phyloP scores from a whole-genome alignment of 2,113 vertebrate genomes.

The Climacteris rufus region DNA sequence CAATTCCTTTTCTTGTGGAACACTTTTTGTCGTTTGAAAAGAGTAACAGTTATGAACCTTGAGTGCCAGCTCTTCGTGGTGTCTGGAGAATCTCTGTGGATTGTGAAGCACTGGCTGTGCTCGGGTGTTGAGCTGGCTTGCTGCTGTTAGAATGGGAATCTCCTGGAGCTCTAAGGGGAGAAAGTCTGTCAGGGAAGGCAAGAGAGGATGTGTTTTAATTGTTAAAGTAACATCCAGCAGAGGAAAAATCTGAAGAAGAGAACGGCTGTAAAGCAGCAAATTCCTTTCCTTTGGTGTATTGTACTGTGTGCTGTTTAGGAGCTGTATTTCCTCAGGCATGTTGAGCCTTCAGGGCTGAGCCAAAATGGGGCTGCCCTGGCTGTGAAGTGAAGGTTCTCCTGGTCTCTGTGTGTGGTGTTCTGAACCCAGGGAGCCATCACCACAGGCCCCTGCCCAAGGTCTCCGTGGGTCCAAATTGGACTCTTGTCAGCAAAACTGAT shows the following conservation, averaged over 20 bases:
- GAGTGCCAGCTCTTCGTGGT: neutral
- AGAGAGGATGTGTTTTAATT: neutral
- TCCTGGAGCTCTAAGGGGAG: neutral
- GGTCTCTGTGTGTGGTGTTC: accelerated
- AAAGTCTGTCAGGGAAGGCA: neutral
- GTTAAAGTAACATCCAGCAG: neutral
- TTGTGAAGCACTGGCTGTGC: neutral
- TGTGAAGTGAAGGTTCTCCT: neutral
- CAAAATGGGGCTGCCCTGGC: neutral
- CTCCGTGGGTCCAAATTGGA: accelerated
- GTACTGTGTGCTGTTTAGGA: neutral
- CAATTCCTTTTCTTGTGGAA: neutral
- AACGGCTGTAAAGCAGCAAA: neutral
- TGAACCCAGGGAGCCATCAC: too few species aligned
- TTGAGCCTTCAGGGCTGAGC: neutral
- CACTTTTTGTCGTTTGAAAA: neutral
- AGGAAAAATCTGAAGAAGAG: neutral
- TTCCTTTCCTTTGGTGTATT: neutral
- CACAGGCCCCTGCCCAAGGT: too few species aligned
- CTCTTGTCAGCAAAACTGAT: neutral
- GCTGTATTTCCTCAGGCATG: neutral
- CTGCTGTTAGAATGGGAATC: neutral
- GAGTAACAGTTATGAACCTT: neutral
- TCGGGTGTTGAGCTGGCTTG: neutral
- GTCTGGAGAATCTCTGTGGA: neutral